Evolutionary conservation across 2,888 invertebrate species (phyloP).

Genomic region (Gymnoscelis rufifasciata): DNA sequence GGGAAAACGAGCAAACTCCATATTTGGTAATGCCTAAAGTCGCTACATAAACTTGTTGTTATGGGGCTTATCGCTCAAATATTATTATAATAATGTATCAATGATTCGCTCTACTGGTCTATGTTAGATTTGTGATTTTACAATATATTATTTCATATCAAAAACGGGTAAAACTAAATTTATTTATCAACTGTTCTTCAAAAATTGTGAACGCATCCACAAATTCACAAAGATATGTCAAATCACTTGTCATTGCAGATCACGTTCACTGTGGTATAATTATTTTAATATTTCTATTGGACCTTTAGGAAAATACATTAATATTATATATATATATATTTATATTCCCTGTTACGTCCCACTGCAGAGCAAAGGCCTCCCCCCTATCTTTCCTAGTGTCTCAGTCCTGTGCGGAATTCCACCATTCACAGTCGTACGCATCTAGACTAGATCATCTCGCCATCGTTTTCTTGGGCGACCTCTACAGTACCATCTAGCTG

Average conservation of each 20-base stretch:
- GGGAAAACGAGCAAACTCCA: constrained; percentile 83
- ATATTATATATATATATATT: no score
- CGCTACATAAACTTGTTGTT: constrained; percentile 52
- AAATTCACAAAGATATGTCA: constrained; percentile 30
- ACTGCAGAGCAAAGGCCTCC: no score
- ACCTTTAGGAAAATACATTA: no score
- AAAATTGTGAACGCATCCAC: constrained; percentile 55
- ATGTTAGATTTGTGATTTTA: neutral
- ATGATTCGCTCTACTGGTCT: neutral
- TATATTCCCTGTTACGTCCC: no score
- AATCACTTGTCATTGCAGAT: constrained; percentile 30
- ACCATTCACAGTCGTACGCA: no score
- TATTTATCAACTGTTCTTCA: constrained; percentile 30
- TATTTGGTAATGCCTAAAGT: constrained; percentile 83
- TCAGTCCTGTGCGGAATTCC: no score
- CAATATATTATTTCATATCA: constrained; percentile 17
- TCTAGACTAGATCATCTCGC: no score
- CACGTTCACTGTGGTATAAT: constrained; percentile 34
- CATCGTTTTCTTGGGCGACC: no score
- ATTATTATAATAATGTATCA: neutral
- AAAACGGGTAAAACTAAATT: constrained; percentile 28
- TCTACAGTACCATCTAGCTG: no score
- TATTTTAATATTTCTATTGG: no score
- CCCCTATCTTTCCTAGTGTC: no score
- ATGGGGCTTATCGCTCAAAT: constrained; percentile 6